phyloP scores from a whole-genome alignment of 2,888 invertebrate genomes.

The Dioctria rufipes region DNA sequence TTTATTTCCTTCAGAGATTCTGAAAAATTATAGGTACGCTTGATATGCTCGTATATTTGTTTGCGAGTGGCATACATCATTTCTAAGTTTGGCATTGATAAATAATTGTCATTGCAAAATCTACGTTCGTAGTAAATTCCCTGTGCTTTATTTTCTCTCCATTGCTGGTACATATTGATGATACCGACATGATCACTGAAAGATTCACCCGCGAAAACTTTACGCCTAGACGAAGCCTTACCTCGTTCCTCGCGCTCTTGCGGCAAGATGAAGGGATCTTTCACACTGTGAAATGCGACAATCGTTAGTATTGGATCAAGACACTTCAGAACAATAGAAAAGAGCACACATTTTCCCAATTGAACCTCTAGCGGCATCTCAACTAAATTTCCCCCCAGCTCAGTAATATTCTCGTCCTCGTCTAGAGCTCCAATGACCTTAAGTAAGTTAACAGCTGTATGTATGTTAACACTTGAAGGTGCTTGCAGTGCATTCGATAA shows the following conservation, averaged over 20 bases:
- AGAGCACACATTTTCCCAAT: slow-evolving; percentile 92
- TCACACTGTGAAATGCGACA: slow-evolving; percentile 84
- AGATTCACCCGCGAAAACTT: slow-evolving; percentile 81
- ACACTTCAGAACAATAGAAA: slow-evolving; percentile 91
- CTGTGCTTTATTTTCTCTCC: slow-evolving; percentile 70
- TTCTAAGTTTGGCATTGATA: slow-evolving; percentile 89
- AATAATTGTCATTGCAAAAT: slow-evolving; percentile 84
- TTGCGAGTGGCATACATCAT: slow-evolving; percentile 89
- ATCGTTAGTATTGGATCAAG: slow-evolving; percentile 93
- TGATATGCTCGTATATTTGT: slow-evolving; percentile 86
- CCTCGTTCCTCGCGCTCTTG: slow-evolving; percentile 75
- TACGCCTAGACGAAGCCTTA: slow-evolving; percentile 77
- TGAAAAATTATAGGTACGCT: slow-evolving; percentile 72
- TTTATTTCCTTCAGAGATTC: slow-evolving; percentile 77
- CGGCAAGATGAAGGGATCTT: slow-evolving; percentile 86
- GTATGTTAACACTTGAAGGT: slow-evolving; percentile 83
- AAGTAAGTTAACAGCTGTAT: slow-evolving; percentile 79
- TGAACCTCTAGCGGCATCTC: slow-evolving; percentile 94
- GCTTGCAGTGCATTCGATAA: slow-evolving; percentile 88
- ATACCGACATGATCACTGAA: slow-evolving; percentile 93
- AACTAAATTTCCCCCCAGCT: slow-evolving; percentile 89
- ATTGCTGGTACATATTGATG: slow-evolving; percentile 82
- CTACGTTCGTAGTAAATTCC: slow-evolving; percentile 75
- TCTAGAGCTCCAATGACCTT: slow-evolving; percentile 90
- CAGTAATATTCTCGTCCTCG: slow-evolving; percentile 88